Conservation (phyloP, 2,888 invertebrate species). For the Cantharis rustica region DNA sequence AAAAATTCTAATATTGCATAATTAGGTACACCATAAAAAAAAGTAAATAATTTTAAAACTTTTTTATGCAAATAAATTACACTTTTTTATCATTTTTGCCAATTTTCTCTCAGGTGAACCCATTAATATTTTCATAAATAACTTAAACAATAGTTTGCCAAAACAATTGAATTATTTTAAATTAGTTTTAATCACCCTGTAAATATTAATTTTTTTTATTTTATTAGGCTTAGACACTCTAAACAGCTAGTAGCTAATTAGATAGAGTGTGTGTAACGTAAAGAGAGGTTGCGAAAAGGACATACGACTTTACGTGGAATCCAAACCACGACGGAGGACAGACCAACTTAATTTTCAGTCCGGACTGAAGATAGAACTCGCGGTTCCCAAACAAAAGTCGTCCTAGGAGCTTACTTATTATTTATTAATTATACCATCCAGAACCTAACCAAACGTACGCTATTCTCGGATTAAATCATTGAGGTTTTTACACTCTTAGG, state of each 20-base stretch:
- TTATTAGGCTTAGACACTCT: too few relatives aligned
- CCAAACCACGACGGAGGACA: too few relatives aligned
- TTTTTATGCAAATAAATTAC: neutral
- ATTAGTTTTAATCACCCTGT: neutral
- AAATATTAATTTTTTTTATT: too few relatives aligned
- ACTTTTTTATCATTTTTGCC: neutral
- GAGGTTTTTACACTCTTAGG: neutral
- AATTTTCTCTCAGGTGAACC: neutral
- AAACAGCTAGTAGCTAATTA: too few relatives aligned
- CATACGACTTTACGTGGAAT: too few relatives aligned
- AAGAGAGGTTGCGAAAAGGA: too few relatives aligned
- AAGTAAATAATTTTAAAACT: constrained; percentile 1
- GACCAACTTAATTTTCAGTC: too few relatives aligned
- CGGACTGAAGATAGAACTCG: too few relatives aligned
- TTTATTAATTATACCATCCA: too few relatives aligned
- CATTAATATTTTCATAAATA: neutral
- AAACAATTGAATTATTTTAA: neutral
- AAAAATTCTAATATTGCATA: neutral
- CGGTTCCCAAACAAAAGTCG: too few relatives aligned
- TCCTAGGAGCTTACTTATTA: too few relatives aligned
- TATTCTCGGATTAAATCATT: neutral
- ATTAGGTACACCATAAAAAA: neutral
- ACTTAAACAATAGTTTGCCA: neutral
- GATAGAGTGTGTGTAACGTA: too few relatives aligned
- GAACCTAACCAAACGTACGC: neutral